Conservation (phyloP, 2,113 vertebrate genomes). For the Archilochus colubris region DNA sequence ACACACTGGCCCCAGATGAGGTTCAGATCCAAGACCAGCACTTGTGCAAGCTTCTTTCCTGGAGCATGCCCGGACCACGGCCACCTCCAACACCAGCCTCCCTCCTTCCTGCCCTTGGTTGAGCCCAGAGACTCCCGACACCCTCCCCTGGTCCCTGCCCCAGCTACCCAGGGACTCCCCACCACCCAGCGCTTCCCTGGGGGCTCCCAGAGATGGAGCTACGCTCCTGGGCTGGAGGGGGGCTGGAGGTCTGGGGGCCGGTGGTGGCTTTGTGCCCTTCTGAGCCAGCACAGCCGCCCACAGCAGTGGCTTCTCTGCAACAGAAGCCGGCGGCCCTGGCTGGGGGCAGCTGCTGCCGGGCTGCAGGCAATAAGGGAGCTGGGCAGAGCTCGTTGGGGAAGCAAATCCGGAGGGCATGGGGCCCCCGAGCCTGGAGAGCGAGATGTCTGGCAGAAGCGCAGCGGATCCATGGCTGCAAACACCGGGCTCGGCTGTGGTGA, state of each 20-base stretch:
- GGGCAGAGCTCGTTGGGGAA: background rate
- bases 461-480: background rate
- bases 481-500: fast-evolving
- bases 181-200: background rate
- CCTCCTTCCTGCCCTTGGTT: background rate
- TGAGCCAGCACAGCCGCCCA: fast-evolving
- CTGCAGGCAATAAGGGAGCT: background rate
- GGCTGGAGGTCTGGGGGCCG: background rate
- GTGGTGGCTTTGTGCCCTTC: background rate
- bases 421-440: fast-evolving
- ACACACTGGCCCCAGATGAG: fast-evolving
- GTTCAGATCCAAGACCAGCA: fast-evolving
- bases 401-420: background rate
- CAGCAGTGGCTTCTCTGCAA: fast-evolving
- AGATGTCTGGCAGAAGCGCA: background rate
- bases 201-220: too few relatives aligned
- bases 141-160: background rate
- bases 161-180: background rate
- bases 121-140: background rate
- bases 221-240: background rate
- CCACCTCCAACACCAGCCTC: background rate
- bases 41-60: background rate
- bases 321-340: background rate
- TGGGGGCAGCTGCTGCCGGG: background rate
- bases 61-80: fast-evolving